These are phyloP conservation scores for Mola mola DNA, from an alignment of 2,113 vertebrate genomes.

Conservation along the genomic window DNA sequence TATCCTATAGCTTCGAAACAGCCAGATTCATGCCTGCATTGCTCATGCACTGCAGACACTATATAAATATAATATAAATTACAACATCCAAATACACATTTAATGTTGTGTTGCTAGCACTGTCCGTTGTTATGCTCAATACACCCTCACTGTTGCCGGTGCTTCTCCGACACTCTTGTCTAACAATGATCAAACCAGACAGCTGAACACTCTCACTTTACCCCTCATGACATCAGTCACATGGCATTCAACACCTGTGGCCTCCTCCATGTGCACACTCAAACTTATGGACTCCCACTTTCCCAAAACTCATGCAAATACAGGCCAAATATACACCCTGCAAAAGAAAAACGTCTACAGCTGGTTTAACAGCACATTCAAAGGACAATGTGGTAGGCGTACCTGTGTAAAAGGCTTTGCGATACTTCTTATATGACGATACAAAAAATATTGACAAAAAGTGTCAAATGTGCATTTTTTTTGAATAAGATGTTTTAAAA, in stretches of 20 bases:
- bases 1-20: background rate
- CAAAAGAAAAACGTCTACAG: background rate
- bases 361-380: background rate
- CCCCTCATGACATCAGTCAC: slow-evolving; percentile 78
- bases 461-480: no score
- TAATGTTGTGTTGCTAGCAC: slow-evolving; percentile 32
- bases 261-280: slow-evolving; percentile 39
- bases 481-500: no score
- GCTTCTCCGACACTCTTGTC: slow-evolving; percentile 59
- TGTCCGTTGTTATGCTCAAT: slow-evolving; percentile 61
- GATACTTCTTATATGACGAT: no score
- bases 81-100: slow-evolving; percentile 5
- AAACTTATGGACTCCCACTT: slow-evolving; percentile 23
- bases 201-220: slow-evolving; percentile 85
- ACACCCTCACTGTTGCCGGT: slow-evolving; percentile 54
- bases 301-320: slow-evolving; percentile 31
- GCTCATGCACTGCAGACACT: background rate
- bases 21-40: background rate
- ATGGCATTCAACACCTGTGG: slow-evolving; percentile 81
- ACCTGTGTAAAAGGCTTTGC: no score
- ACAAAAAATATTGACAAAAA: no score
- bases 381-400: background rate
- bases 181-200: slow-evolving; percentile 75
- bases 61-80: slow-evolving; percentile 8
- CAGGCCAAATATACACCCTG: slow-evolving; percentile 10